A percentile compares a stretch with the other conserved stretches of the same genome.
phyloP scores from a whole-genome alignment of 2,888 invertebrate species.

The Heliconius hortense region DNA sequence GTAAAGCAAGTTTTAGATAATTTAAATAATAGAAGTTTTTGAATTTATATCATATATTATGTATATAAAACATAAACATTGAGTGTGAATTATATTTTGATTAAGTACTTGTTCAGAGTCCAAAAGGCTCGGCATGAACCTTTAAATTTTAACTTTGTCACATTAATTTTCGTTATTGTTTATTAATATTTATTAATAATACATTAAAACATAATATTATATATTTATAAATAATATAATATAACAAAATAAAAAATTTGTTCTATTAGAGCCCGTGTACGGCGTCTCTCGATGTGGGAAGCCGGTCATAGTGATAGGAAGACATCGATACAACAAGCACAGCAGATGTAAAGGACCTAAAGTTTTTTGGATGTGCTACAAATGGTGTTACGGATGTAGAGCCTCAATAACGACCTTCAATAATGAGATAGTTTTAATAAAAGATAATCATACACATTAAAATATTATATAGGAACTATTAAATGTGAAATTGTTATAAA shows the following conservation, averaged over 20 bases:
- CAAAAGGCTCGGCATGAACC: neutral
- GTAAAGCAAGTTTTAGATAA: neutral
- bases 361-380: constrained; percentile 50
- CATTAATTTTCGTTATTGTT: neutral
- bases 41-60: neutral
- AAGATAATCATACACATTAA: constrained; percentile 45
- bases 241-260: neutral
- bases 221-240: too few species aligned
- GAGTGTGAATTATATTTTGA: neutral
- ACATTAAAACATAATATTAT: too few species aligned
- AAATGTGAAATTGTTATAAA: neutral
- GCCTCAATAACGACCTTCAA: constrained; percentile 55
- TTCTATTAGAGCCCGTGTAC: constrained; percentile 20
- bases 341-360: constrained; percentile 43
- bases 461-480: neutral
- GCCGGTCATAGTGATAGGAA: constrained; percentile 47
- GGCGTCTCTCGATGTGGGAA: constrained; percentile 46
- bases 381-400: constrained; percentile 50
- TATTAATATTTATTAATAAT: too few species aligned
- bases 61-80: neutral
- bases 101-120: neutral
- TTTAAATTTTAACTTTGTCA: neutral
- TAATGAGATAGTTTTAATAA: constrained; percentile 47
- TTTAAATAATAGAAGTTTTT: neutral
- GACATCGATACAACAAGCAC: constrained; percentile 48